These are phyloP conservation scores for Anthopleura sola DNA, from an alignment of 64 coral and sea anemone genomes.

Conservation along the genomic window DNA sequence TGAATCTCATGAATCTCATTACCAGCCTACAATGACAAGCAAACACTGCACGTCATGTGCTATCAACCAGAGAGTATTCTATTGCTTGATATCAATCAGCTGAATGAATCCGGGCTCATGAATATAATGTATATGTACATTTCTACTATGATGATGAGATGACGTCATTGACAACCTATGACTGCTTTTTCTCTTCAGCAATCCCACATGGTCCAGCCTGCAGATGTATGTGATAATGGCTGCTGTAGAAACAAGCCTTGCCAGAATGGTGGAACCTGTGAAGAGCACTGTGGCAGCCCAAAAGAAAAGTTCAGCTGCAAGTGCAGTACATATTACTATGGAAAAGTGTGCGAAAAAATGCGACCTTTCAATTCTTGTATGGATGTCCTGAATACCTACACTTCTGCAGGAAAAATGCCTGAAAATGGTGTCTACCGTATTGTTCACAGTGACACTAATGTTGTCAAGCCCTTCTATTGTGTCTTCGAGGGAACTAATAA, in stretches of 20 bases:
- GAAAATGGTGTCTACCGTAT: constrained; percentile 14
- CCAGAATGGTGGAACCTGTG: constrained; percentile 24
- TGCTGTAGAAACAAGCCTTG: constrained; percentile 36
- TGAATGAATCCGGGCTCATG: too few relatives aligned
- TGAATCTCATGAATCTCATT: too few relatives aligned
- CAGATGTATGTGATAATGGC: constrained; percentile 17
- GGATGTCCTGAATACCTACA: neutral
- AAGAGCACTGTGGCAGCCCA: constrained; percentile 2
- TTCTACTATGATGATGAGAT: too few relatives aligned
- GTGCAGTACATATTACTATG: constrained; percentile 15
- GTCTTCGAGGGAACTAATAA: constrained; percentile 14
- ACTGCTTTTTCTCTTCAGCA: neutral
- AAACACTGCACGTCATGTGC: too few relatives aligned
- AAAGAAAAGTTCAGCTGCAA: constrained; percentile 32
- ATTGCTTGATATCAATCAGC: too few relatives aligned
- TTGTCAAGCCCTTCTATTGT: neutral
- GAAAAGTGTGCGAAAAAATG: constrained; percentile 11
- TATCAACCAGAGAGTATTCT: too few relatives aligned
- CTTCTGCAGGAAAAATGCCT: neutral
- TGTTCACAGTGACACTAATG: neutral
- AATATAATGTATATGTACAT: too few relatives aligned
- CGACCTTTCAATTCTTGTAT: neutral
- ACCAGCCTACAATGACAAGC: too few relatives aligned
- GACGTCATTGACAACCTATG: too few relatives aligned
- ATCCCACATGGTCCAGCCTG: neutral